Evolutionary conservation across 2,888 invertebrate species (phyloP).

Genomic region (Ennomos quercinarius): DNA sequence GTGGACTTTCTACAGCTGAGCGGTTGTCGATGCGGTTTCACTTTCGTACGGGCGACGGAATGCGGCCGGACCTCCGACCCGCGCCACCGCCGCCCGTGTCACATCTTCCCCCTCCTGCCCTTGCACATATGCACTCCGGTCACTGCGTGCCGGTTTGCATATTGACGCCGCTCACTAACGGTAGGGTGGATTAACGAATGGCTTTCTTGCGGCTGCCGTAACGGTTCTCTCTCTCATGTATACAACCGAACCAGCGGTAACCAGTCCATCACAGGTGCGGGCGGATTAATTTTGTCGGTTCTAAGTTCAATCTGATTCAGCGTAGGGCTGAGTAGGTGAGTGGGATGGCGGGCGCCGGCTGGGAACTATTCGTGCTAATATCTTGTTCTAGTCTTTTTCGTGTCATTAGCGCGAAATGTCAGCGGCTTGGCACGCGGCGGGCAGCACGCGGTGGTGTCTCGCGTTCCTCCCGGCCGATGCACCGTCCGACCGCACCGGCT

Average conservation of each 20-base stretch:
- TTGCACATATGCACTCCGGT: slow-evolving; percentile 43
- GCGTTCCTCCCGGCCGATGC: slow-evolving; percentile 77
- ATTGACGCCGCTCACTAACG: slow-evolving; percentile 50
- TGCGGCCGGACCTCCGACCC: slow-evolving; percentile 84
- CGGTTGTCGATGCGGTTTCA: slow-evolving; percentile 76
- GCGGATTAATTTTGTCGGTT: slow-evolving; percentile 42
- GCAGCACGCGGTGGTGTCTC: slow-evolving; percentile 54
- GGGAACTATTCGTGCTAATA: slow-evolving; percentile 78
- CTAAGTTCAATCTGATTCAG: slow-evolving; percentile 62
- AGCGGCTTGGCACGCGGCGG: slow-evolving; percentile 77
- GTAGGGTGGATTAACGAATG: slow-evolving; percentile 55
- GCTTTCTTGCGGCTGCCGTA: slow-evolving; percentile 47
- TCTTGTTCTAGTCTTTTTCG: too few relatives aligned
- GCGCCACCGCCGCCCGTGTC: slow-evolving; percentile 61
- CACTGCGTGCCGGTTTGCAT: slow-evolving; percentile 52
- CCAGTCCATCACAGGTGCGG: slow-evolving; percentile 34
- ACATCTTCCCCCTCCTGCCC: slow-evolving; percentile 47
- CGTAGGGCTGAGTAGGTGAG: slow-evolving; percentile 15
- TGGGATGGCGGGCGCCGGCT: slow-evolving; percentile 31
- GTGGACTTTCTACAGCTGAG: slow-evolving; percentile 84
- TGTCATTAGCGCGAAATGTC: slow-evolving; percentile 85
- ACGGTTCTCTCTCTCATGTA: slow-evolving; percentile 53
- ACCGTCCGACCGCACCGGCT: slow-evolving; percentile 73
- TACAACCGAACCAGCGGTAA: slow-evolving; percentile 36
- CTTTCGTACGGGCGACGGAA: slow-evolving; percentile 81